Conservation (phyloP, 2,113 vertebrate genomes). For the Pheucticus melanocephalus region DNA sequence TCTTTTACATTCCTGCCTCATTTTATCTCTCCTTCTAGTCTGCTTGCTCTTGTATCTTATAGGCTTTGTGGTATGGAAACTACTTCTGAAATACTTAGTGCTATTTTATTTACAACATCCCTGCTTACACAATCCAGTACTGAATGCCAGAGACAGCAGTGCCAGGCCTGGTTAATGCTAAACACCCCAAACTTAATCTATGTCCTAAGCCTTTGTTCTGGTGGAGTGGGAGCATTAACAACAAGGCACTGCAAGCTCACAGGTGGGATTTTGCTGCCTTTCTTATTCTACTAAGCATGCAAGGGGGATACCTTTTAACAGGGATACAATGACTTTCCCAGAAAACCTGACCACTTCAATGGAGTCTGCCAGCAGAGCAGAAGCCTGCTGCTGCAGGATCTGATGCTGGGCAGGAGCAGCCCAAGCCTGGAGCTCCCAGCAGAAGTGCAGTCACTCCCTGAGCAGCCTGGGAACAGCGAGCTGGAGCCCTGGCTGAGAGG, state of each 20-base stretch:
- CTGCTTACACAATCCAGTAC: not conserved
- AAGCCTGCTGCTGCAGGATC: rapidly evolving
- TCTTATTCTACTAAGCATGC: not conserved
- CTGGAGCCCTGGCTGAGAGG: not conserved
- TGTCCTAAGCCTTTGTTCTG: not conserved
- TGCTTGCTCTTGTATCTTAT: not conserved
- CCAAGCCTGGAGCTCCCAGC: not conserved
- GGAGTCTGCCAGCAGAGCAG: not conserved
- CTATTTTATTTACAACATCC: not conserved
- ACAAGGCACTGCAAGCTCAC: not conserved
- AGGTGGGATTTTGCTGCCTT: not conserved
- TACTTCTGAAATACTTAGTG: not conserved
- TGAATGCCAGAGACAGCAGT: not conserved
- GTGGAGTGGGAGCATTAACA: not conserved
- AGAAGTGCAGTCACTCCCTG: not conserved
- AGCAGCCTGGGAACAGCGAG: rapidly evolving
- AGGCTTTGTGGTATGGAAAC: not conserved
- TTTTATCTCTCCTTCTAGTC: not conserved
- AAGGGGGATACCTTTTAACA: not conserved
- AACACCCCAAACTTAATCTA: not conserved
- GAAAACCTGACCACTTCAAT: not conserved
- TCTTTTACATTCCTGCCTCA: not conserved
- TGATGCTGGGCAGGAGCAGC: not conserved
- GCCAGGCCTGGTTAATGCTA: not conserved
- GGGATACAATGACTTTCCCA: not conserved